Percentiles rank a stretch among this genome's conserved stretches.
Evolutionary conservation across 2,113 vertebrate genomes (phyloP).

Genomic region (Rhombomys opimus): DNA sequence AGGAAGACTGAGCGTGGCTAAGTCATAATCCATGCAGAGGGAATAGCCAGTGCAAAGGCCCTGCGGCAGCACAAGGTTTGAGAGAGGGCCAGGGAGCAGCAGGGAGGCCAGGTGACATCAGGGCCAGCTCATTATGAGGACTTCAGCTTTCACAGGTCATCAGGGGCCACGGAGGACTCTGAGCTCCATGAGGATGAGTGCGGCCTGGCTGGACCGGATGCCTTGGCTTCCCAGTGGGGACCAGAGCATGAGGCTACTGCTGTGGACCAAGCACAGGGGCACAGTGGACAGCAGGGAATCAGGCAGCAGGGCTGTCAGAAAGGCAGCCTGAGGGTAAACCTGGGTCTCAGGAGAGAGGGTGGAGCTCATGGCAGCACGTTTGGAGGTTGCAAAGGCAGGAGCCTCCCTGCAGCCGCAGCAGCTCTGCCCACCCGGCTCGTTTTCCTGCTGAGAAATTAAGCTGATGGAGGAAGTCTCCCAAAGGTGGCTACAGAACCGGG

Average conservation of each 20-base stretch:
- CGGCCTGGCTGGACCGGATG: neutral
- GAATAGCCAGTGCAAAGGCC: neutral
- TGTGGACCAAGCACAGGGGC: neutral
- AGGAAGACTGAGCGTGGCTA: fast-evolving
- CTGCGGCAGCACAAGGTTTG: neutral
- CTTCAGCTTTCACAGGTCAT: neutral
- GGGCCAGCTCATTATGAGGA: neutral
- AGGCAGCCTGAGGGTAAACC: fast-evolving
- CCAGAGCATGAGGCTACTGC: neutral
- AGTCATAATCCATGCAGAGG: neutral
- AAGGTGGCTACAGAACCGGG: neutral
- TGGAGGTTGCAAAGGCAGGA: neutral
- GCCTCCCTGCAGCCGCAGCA: neutral
- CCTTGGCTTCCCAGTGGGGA: neutral
- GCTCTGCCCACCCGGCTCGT: neutral
- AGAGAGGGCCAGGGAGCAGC: too few species aligned
- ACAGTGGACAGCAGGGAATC: neutral
- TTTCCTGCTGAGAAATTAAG: neutral
- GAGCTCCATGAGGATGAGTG: neutral
- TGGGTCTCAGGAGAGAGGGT: neutral
- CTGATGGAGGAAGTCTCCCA: neutral
- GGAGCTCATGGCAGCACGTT: neutral
- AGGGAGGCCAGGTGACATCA: neutral
- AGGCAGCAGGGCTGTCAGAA: neutral
- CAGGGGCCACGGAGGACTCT: neutral